Evolutionary conservation across 2,888 invertebrate species (phyloP).

Genomic region (Amblyjoppa fuscipennis): DNA sequence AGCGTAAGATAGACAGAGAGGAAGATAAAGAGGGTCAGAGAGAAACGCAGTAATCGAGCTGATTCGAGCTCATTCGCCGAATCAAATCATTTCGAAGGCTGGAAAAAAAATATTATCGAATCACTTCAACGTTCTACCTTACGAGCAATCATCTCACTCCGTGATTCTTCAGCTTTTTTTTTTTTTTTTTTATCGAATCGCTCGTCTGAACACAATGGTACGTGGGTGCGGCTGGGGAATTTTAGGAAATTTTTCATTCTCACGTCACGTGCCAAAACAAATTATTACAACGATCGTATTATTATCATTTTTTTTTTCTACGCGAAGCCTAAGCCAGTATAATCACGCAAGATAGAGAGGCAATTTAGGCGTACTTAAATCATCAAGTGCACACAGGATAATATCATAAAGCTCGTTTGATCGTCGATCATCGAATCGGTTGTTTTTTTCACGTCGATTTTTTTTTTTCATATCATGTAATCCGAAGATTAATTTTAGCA

Average conservation of each 20-base stretch:
- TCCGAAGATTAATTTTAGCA: constrained; percentile 31
- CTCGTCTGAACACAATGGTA: constrained; percentile 43
- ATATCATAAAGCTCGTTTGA: constrained; percentile 42
- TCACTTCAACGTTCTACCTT: constrained; percentile 6
- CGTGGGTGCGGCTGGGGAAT: constrained; percentile 44
- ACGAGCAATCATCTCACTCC: constrained; percentile 36
- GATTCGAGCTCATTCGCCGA: constrained; percentile 11
- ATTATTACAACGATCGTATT: constrained; percentile 22
- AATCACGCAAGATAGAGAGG: constrained; percentile 57
- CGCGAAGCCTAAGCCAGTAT: constrained; percentile 65
- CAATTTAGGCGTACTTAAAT: constrained; percentile 42
- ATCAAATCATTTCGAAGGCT: constrained; percentile 1
- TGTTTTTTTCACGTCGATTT: constrained; percentile 8
- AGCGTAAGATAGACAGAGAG: constrained; percentile 67
- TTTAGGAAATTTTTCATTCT: constrained; percentile 46
- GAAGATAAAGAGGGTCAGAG: constrained; percentile 55
- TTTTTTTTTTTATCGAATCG: constrained; percentile 58
- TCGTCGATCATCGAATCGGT: constrained; percentile 8
- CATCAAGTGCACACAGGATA: constrained; percentile 51
- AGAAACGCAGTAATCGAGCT: constrained; percentile 40
- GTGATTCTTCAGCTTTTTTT: constrained; percentile 42
- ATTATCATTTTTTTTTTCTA: constrained; percentile 33
- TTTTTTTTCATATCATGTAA: constrained; percentile 17
- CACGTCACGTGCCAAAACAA: constrained; percentile 58
- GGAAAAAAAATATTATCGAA: constrained; percentile 19